Conservation (phyloP, 2,797 vertebrate genomes). For the Trachurus trachurus region DNA sequence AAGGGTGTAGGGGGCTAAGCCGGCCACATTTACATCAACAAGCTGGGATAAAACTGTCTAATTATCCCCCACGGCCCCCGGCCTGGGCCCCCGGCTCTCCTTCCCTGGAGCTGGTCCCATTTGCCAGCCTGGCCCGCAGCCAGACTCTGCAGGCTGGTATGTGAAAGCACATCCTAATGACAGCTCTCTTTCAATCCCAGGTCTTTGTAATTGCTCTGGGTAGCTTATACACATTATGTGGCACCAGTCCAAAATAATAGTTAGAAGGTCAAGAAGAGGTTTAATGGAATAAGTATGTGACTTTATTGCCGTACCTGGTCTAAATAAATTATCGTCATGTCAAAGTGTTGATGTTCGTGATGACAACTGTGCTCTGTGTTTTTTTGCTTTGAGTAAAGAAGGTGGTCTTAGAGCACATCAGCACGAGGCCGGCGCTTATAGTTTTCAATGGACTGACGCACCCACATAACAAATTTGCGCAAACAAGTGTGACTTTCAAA, state of each 20-base stretch:
- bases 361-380: slow-evolving; percentile 42
- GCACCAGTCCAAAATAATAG: slow-evolving; percentile 77
- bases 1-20: slow-evolving; percentile 90
- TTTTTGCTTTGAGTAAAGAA: neutral
- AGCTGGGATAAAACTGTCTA: slow-evolving; percentile 94
- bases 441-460: neutral
- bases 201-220: slow-evolving; percentile 89
- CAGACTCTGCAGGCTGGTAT: slow-evolving; percentile 90
- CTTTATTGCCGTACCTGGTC: slow-evolving; percentile 66
- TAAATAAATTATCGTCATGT: slow-evolving; percentile 56
- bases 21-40: slow-evolving; percentile 98
- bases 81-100: slow-evolving; percentile 87
- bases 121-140: slow-evolving; percentile 89
- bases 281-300: slow-evolving; percentile 72
- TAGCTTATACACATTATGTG: slow-evolving; percentile 90
- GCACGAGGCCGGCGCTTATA: neutral
- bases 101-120: slow-evolving; percentile 82
- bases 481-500: slow-evolving; percentile 30
- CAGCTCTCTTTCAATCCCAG: slow-evolving; percentile 89
- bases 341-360: slow-evolving; percentile 38
- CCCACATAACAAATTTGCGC: slow-evolving; percentile 23
- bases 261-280: slow-evolving; percentile 77
- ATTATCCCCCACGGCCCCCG: slow-evolving; percentile 93
- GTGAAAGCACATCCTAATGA: slow-evolving; percentile 91
- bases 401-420: slow-evolving; percentile 8